Evolutionary conservation across 2,888 invertebrate species (phyloP), one percentile per base, ranked within the genome.

Genomic region (Troglohyphantes excavatus): DNA sequence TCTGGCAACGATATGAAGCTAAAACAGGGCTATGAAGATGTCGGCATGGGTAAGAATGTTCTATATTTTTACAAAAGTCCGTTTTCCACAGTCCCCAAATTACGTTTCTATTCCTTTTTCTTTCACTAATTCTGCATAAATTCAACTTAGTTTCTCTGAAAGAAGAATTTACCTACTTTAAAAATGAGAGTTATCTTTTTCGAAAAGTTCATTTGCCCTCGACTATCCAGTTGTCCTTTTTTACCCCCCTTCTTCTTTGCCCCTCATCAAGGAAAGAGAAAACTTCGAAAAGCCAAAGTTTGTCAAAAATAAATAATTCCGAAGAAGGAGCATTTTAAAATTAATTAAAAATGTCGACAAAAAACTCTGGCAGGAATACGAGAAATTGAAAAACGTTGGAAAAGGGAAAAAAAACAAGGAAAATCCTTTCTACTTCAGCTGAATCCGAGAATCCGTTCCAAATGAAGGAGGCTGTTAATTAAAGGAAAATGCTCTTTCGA

Each of bases 311-410:
- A 81, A 81, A 81, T 81, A 81, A 68, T 53, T 68, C 43, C n/a
- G 11, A 68, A 46, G 29, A 29, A 68, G 39, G 26, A 26, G 29
- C 53, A 63, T 23, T 29, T 67, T 65, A 68, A 67, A 81, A 81
- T 68, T 81, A 81, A 81, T 81, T 81, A 81, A 39, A 81, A 81
- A 81, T 68, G 46, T 67, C 68, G 67, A 68, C 67, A 68, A 81
- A 81, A 68, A 46, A 61, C 43, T n/a, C 13, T 46, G 29, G 43
- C 7, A 75, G 59, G 29, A 61, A 21, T 75, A 29, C 29, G 13
- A 46, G 21, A 61, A 75, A 59, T 75, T 61, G 33, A 75, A 75
- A 75, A 75, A 75, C 13, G 59, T 29, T 27, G 27, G 53, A n/a
- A 33, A 75, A 75, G 29, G 53, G 33, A 46, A 75, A 75, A 75